Evolutionary conservation across 2,888 invertebrate genomes (phyloP).

Genomic region (Argyresthia goedartella): DNA sequence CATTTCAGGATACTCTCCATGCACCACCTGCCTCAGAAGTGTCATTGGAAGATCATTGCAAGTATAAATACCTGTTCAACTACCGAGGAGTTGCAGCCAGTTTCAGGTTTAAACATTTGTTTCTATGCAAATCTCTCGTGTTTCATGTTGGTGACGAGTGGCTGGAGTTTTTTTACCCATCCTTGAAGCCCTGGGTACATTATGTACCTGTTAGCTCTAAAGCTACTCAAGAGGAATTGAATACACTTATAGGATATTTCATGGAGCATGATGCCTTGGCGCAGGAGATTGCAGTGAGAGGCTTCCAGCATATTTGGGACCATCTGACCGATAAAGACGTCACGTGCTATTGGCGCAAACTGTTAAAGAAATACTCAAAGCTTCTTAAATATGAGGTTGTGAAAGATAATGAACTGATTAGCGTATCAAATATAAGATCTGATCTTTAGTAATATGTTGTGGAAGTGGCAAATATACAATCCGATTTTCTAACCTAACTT

Average conservation of each 20-base stretch:
- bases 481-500: not conserved
- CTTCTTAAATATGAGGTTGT: constrained; percentile 77
- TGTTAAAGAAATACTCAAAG: constrained; percentile 81
- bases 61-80: constrained; percentile 94
- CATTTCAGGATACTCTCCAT: constrained; percentile 84
- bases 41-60: constrained; percentile 91
- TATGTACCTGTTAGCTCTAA: constrained; percentile 85
- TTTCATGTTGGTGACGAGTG: constrained; percentile 96
- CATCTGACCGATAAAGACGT: constrained; percentile 87
- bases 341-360: constrained; percentile 86
- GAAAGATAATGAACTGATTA: constrained; percentile 70
- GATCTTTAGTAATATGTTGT: constrained; percentile 9
- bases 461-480: not conserved
- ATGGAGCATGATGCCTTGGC: constrained; percentile 51
- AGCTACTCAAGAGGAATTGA: constrained; percentile 77
- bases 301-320: constrained; percentile 86
- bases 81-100: constrained; percentile 97
- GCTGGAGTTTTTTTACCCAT: constrained; percentile 94
- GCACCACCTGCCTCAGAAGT: constrained; percentile 88
- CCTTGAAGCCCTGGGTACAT: constrained; percentile 94
- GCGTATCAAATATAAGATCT: constrained; percentile 29
- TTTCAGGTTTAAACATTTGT: constrained; percentile 95
- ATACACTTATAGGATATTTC: constrained; percentile 73
- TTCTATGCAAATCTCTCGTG: constrained; percentile 91
- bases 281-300: constrained; percentile 83